phyloP scores from a whole-genome alignment of 2,888 invertebrate species.

The Ferdinandea cuprea region DNA sequence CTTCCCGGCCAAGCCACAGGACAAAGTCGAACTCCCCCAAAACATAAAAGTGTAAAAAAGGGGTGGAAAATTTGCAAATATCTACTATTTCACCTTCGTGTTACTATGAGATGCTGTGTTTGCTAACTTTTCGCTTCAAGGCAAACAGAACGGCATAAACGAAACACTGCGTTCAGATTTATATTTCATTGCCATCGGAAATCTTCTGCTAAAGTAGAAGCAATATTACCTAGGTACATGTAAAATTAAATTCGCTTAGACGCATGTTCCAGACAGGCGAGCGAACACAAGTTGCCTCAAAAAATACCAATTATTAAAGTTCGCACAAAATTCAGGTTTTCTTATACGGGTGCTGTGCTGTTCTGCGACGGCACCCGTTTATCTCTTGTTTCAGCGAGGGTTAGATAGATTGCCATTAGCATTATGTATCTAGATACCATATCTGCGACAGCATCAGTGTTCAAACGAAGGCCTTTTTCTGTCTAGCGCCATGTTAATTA shows the following conservation, averaged over 20 bases:
- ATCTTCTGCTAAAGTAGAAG: slow-evolving; percentile 37
- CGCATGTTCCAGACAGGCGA: slow-evolving; percentile 35
- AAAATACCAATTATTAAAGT: slow-evolving; percentile 41
- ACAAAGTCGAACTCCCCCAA: slow-evolving; percentile 34
- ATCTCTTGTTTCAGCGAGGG: slow-evolving; percentile 46
- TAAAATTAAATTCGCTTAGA: slow-evolving; percentile 47
- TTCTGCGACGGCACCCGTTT: slow-evolving; percentile 19
- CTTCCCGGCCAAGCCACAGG: not conserved
- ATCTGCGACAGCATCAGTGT: slow-evolving; percentile 71
- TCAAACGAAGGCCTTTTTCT: slow-evolving; percentile 51
- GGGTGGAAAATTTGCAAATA: slow-evolving; percentile 52
- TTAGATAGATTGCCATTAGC: slow-evolving; percentile 67
- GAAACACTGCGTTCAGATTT: slow-evolving; percentile 44
- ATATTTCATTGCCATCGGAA: slow-evolving; percentile 54
- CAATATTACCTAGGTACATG: slow-evolving; percentile 16
- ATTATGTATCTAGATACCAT: slow-evolving; percentile 62
- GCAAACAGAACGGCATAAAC: slow-evolving; percentile 39
- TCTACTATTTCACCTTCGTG: slow-evolving; percentile 50
- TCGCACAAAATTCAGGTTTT: slow-evolving; percentile 20
- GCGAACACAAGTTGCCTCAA: slow-evolving; percentile 8
- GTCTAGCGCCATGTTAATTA: slow-evolving; percentile 78
- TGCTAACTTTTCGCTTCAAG: slow-evolving; percentile 36
- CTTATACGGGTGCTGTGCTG: slow-evolving; percentile 13
- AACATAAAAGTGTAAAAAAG: slow-evolving; percentile 35
- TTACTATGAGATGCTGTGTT: slow-evolving; percentile 55